Percentiles rank a stretch among this genome's conserved stretches.
Evolutionary conservation across 2,113 vertebrate species (phyloP).

Genomic region (Neofelis nebulosa): DNA sequence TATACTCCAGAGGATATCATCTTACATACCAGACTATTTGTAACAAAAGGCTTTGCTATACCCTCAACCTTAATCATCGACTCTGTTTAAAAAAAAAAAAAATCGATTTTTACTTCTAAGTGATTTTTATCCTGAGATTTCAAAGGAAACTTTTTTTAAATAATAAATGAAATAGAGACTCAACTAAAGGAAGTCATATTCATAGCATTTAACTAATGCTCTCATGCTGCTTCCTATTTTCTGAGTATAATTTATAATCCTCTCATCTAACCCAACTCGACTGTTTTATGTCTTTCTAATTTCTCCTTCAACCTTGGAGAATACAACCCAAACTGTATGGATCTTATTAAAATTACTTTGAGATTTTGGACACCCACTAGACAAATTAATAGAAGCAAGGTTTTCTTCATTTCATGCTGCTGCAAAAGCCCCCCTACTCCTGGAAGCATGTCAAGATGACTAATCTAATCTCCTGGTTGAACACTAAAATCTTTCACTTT

Average conservation of each 20-base stretch:
- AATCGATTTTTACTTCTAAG: neutral
- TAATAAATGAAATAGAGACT: neutral
- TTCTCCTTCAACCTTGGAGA: neutral
- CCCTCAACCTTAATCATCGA: neutral
- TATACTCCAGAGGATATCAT: neutral
- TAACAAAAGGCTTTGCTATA: neutral
- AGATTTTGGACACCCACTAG: neutral
- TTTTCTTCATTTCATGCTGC: neutral
- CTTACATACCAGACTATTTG: neutral
- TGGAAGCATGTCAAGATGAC: neutral
- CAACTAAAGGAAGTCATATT: neutral
- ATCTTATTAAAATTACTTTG: neutral
- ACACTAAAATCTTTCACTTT: neutral
- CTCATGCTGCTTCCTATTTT: neutral
- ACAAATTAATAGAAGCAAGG: neutral
- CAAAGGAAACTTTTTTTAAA: neutral
- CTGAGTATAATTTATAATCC: neutral
- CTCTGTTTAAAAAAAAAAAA: neutral
- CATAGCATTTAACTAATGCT: neutral
- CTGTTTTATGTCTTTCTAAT: neutral
- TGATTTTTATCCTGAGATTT: conserved; percentile 9
- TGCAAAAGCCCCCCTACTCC: neutral
- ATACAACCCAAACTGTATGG: neutral
- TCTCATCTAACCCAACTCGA: neutral
- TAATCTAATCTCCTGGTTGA: neutral